Evolutionary conservation across 2,888 invertebrate species (phyloP), one percentile per base, ranked within the genome.

Genomic region (Myathropa florea): DNA sequence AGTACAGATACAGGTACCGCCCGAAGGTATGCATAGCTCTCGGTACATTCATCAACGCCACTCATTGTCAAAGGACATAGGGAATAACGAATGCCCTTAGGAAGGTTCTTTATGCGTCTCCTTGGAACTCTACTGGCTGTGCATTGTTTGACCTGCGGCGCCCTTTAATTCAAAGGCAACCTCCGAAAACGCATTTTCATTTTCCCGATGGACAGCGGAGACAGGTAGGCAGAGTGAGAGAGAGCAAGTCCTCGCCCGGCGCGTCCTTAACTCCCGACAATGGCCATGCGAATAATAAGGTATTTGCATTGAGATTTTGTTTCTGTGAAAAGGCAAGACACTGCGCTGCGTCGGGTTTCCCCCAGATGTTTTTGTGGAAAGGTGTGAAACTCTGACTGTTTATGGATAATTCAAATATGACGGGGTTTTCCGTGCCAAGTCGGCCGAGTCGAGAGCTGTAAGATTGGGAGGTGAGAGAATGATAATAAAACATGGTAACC

Each of bases 131-230:
- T 23, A 14, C 14, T 68, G 57, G 57, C 24, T 4, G 70, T 53
- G 46, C 36, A 63, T 83, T 83, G 80, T 88, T 88, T 90, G 90
- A 90, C 90, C 90, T 90, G 90, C 91, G 91, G 90, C 90, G 90
- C 90, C 91, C 89, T 88, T 88, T 82, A 83, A 86, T 86, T 86
- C 83, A 86, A 86, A 86, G 82, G 75, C 61, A 83, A 78, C 75
- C 70, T 23, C 60, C 36, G 53, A 65, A 75, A 61, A 72, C 39
- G 59, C 68, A 82, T 82, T 82, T 57, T 78, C 68, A 82, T 82
- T 82, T 57, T 78, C 59, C 85, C 77, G 21, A 79, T 78, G 73
- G 78, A 78, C 68, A 39, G 53, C 24, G 59, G 65, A 30, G 36
- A 86, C 86, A 86, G 86, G 86, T 86, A 86, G 78, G 24, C 24